Conservation (phyloP, 2,888 invertebrate species). For the Mayetiola destructor region DNA sequence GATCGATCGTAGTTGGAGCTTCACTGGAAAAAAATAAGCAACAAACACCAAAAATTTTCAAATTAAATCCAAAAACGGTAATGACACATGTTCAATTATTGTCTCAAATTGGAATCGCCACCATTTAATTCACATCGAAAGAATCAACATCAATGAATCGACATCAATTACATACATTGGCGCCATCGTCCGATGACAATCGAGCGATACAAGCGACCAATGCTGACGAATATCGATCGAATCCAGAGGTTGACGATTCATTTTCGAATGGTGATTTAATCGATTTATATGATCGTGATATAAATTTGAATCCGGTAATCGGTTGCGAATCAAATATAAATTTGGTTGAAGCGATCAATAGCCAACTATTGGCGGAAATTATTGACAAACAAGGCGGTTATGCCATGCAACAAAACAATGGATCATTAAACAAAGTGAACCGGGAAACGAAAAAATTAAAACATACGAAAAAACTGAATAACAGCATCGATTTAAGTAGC, state of each 20-base stretch:
- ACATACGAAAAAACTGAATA: neutral
- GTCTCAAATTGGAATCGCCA: too few species aligned
- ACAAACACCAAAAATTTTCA: too few species aligned
- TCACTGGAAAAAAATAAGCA: too few species aligned
- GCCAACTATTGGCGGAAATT: neutral
- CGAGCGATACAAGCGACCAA: too few species aligned
- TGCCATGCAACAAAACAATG: too few species aligned
- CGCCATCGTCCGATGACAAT: too few species aligned
- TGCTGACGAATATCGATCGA: neutral
- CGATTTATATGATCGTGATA: neutral
- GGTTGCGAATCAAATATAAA: neutral
- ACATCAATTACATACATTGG: too few species aligned
- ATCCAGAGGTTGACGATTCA: neutral
- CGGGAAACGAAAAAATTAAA: conserved; percentile 1
- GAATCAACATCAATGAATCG: neutral
- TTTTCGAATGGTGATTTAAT: conserved; percentile 10
- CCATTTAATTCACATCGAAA: too few species aligned
- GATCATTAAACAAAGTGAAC: neutral
- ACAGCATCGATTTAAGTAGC: neutral
- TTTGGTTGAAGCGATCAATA: conserved; percentile 7
- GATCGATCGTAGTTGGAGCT: too few species aligned
- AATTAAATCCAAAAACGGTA: too few species aligned
- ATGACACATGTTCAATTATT: too few species aligned
- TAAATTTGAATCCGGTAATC: neutral
- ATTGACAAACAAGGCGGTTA: too few species aligned